Base-by-base conservation (phyloP, 1,140 invertebrate species). In the Diabrotica virgifera region DNA sequence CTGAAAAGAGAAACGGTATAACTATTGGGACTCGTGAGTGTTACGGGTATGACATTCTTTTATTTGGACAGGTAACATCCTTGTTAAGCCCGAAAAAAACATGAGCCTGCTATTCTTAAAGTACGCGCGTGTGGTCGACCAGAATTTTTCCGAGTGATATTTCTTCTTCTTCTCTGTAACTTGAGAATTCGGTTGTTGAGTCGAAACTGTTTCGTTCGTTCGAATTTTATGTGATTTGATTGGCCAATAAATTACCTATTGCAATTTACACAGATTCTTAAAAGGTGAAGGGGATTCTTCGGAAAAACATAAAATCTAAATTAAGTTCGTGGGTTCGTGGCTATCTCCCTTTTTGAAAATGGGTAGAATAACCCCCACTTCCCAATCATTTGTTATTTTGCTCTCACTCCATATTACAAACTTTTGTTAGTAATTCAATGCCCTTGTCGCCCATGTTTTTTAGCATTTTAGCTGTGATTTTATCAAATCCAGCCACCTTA, bases 81-180 rank as follows among this genome's bases (percentile, higher is more conserved):
- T 54, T 35, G 52, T 54, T 54, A 35, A 54, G 52, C 12, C 52
- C 52, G 52, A 12, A 54, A 35, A 54, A 54, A 54, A 54, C 52
- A 54, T 35, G 52, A 35, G 52, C 52, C 52, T 13, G 24, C 52
- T 54, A n/a, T 54, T n/a, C 24, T 54, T 8, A 13, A 35, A 35
- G 24, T 54, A 54, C 24, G 52, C 52, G 40, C 40, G 52, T 54
- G 52, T 54, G 52, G 52, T 54, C 52, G 40, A 46, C 40, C 4
- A 6, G n/a, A 46, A 10, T 46, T 46, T n/a, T 46, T 10, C 40
- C 40, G n/a, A 46, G 40, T 46, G 40, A 46, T 46, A 46, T 46
- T 46, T 46, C 40, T 46, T n/a, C n/a, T n/a, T n/a, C n/a, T n/a
- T n/a, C n/a, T n/a, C n/a, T 46, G 40, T 46, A 46, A 46, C 40